phyloP scores from a whole-genome alignment of 2,797 vertebrate species.

The Oryzias dopingdopingensis region DNA sequence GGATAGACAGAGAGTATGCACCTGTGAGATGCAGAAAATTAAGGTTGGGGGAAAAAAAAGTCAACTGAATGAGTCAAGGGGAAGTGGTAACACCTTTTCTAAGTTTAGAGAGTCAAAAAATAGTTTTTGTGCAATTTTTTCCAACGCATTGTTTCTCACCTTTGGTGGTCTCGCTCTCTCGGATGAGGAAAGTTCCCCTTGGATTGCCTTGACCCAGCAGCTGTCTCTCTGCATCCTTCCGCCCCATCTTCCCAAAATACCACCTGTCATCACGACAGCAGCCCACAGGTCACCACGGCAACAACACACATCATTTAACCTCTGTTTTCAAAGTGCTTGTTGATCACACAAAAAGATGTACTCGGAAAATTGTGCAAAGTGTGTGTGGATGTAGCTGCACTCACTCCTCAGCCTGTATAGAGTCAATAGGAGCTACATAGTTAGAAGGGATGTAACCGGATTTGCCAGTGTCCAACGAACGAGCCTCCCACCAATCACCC shows the following conservation, averaged over 20 bases:
- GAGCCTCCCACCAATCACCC: conserved; percentile 98
- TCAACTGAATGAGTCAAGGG: neutral
- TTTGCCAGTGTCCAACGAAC: conserved; percentile 88
- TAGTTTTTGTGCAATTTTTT: neutral
- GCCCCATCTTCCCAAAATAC: conserved; percentile 97
- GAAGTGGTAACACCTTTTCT: neutral
- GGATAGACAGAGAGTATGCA: conserved; percentile 93
- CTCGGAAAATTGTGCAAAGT: neutral
- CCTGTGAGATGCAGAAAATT: conserved; percentile 64
- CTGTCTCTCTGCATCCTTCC: conserved; percentile 94
- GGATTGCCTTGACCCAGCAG: conserved; percentile 84
- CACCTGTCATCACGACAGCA: conserved; percentile 81
- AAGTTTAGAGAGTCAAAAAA: neutral
- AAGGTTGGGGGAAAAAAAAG: neutral
- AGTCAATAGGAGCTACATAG: conserved; percentile 95
- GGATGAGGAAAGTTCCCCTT: conserved; percentile 91
- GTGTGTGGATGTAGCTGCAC: conserved; percentile 49
- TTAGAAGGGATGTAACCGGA: conserved; percentile 95
- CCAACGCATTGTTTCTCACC: conserved; percentile 67
- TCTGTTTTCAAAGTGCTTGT: conserved; percentile 28
- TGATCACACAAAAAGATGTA: conserved; percentile 3
- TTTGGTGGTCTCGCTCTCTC: conserved; percentile 96
- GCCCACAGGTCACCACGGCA: conserved; percentile 40
- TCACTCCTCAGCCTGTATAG: conserved; percentile 98
- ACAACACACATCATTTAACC: conserved; percentile 22